phyloP scores from a whole-genome alignment of 2,797 vertebrate species.

The Gobionotothen gibberifrons region DNA sequence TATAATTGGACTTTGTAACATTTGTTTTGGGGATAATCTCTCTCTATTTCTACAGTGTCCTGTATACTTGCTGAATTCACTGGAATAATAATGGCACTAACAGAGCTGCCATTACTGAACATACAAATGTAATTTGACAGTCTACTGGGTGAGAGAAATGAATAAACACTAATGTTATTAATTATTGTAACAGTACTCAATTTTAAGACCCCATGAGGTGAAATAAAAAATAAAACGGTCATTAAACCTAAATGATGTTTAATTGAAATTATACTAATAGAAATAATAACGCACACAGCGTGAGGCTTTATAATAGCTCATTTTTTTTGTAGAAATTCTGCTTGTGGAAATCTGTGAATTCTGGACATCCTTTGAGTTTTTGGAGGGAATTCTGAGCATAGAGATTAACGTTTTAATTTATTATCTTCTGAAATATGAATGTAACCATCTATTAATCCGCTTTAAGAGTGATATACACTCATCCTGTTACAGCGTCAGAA shows the following conservation, averaged over 20 bases:
- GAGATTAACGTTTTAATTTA: conserved; percentile 23
- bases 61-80: conserved; percentile 2
- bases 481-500: conserved; percentile 25
- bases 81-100: conserved; percentile 16
- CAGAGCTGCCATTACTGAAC: conserved; percentile 44
- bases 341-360: conserved; percentile 33
- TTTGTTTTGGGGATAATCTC: not conserved
- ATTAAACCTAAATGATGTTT: conserved; percentile 43
- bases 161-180: conserved; percentile 45
- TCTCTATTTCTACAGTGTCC: conserved; percentile 6
- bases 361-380: conserved; percentile 13
- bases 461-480: not conserved
- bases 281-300: conserved; percentile 35
- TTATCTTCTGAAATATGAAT: conserved; percentile 7
- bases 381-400: conserved; percentile 13
- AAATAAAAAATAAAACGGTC: conserved; percentile 42
- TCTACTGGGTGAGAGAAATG: conserved; percentile 31
- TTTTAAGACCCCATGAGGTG: conserved; percentile 53
- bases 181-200: conserved; percentile 45
- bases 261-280: conserved; percentile 35
- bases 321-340: conserved; percentile 22
- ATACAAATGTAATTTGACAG: conserved; percentile 39
- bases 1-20: not conserved
- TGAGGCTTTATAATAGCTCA: conserved; percentile 38
- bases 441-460: conserved; percentile 41